These are phyloP conservation scores for Oscheius onirici DNA, from an alignment of 2,888 invertebrate genomes.

Conservation along the genomic window DNA sequence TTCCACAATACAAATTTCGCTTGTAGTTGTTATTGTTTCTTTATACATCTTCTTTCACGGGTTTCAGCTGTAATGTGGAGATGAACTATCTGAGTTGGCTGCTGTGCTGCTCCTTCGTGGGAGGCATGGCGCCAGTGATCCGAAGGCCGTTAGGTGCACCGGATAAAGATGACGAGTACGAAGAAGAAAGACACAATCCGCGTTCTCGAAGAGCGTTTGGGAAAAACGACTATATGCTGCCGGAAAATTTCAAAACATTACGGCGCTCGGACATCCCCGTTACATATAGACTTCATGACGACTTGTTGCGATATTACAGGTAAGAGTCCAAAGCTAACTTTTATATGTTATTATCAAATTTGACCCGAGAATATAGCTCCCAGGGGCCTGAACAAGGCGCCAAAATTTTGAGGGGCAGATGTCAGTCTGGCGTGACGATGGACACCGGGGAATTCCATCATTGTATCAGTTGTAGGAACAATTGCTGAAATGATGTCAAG, in stretches of 20 bases:
- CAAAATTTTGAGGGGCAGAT: slow-evolving; percentile 32
- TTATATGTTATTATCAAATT: slow-evolving; percentile 22
- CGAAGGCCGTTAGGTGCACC: background rate
- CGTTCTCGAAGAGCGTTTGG: slow-evolving; percentile 54
- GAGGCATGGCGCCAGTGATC: slow-evolving; percentile 21
- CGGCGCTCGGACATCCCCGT: slow-evolving; percentile 68
- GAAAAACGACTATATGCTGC: slow-evolving; percentile 62
- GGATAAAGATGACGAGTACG: slow-evolving; percentile 8
- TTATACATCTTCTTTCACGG: background rate
- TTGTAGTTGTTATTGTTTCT: background rate
- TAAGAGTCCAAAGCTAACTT: slow-evolving; percentile 9
- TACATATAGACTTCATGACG: slow-evolving; percentile 69
- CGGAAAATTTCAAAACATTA: slow-evolving; percentile 64
- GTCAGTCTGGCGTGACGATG: slow-evolving; percentile 31
- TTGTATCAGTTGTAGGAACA: slow-evolving; percentile 30
- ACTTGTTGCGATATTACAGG: slow-evolving; percentile 65
- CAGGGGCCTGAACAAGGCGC: slow-evolving; percentile 15
- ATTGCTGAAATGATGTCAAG: background rate
- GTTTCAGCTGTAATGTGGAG: slow-evolving; percentile 29
- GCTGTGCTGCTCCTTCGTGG: slow-evolving; percentile 28
- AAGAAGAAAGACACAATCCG: background rate
- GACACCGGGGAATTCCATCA: slow-evolving; percentile 30
- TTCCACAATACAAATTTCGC: background rate
- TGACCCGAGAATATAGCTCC: slow-evolving; percentile 13
- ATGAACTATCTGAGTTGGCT: slow-evolving; percentile 25